A percentile compares a stretch with the other conserved stretches of the same genome.
Evolutionary conservation across 2,888 invertebrate genomes (phyloP).

Genomic region (Lasioglossum oenotherae): DNA sequence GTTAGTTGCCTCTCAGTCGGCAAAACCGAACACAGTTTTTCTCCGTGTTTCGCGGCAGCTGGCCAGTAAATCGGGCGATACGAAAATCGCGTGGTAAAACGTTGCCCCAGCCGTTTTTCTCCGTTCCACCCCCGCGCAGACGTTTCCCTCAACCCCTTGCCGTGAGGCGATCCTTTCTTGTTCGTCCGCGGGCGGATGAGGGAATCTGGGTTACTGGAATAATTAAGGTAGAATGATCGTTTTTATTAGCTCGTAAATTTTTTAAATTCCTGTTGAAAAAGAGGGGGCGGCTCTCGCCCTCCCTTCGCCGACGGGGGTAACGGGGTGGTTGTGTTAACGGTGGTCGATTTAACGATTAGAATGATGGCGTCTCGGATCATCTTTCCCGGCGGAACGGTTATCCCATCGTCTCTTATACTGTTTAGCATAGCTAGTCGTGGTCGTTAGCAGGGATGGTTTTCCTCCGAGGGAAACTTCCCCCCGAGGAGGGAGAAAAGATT

Average conservation of each 20-base stretch:
- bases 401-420: background rate
- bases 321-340: background rate
- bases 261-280: conserved; percentile 41
- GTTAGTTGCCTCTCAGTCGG: background rate
- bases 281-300: background rate
- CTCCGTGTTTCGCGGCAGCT: background rate
- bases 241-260: conserved; percentile 60
- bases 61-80: background rate
- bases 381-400: background rate
- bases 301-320: background rate
- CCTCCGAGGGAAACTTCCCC: background rate
- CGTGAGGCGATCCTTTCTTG: background rate
- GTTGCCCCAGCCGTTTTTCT: background rate
- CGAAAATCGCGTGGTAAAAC: background rate
- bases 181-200: conserved; percentile 24
- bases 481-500: background rate
- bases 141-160: background rate
- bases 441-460: background rate
- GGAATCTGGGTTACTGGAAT: conserved; percentile 56
- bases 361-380: conserved; percentile 7
- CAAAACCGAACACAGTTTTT: background rate
- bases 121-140: background rate
- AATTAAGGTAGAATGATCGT: conserved; percentile 64
- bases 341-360: conserved; percentile 39
- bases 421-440: background rate